Conservation (phyloP, 2,888 invertebrate species). For the Galeruca laticollis region DNA sequence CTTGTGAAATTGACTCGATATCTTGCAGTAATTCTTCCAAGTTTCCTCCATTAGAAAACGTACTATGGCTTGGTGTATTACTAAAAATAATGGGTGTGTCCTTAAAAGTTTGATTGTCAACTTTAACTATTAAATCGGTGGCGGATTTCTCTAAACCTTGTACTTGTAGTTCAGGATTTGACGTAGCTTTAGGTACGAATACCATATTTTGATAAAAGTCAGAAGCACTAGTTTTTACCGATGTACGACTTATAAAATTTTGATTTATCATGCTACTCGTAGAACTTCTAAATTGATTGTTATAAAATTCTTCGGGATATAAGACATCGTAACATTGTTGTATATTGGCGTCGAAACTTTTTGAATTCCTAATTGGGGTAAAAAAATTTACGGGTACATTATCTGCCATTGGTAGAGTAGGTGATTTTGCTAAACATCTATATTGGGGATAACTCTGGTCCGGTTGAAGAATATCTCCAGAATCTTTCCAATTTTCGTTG, state of each 20-base stretch:
- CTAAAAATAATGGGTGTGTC: constrained; percentile 48
- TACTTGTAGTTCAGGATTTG: constrained; percentile 42
- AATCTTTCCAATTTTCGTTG: constrained; percentile 55
- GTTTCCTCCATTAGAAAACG: constrained; percentile 70
- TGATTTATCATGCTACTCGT: constrained; percentile 27
- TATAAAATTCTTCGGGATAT: constrained; percentile 47
- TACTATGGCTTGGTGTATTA: constrained; percentile 57
- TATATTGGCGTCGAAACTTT: constrained; percentile 58
- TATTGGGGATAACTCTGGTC: constrained; percentile 65
- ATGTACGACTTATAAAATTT: constrained; percentile 47
- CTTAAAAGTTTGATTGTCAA: constrained; percentile 61
- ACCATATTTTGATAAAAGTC: constrained; percentile 56
- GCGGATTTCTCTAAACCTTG: constrained; percentile 57
- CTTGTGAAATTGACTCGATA: constrained; percentile 72
- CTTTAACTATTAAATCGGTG: constrained; percentile 64
- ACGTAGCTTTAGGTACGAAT: constrained; percentile 49
- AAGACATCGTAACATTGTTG: constrained; percentile 30
- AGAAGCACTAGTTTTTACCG: constrained; percentile 53
- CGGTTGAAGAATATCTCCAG: constrained; percentile 60
- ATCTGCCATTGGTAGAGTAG: constrained; percentile 49
- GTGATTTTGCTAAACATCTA: constrained; percentile 52
- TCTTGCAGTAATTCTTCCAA: constrained; percentile 78
- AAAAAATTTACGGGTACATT: constrained; percentile 54
- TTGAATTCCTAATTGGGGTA: constrained; percentile 58
- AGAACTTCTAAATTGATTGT: constrained; percentile 28